Base-by-base conservation (phyloP, 2,888 invertebrate species). In the Lycia hirtaria region DNA sequence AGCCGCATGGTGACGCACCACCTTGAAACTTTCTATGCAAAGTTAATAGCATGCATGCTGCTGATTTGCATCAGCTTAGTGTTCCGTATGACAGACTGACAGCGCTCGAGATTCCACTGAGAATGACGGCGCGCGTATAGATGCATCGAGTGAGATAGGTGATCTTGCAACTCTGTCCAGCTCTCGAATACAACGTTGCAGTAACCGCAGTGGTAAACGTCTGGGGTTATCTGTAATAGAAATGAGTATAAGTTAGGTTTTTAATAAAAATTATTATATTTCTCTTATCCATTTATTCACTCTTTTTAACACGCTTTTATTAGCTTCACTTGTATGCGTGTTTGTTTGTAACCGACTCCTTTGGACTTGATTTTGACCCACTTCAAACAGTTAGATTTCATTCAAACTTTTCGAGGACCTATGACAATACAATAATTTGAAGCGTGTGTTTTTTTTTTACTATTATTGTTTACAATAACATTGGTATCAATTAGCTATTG, bases 151-250 rank as follows among this genome's bases (percentile, higher is more conserved):
- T 22, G 32, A 0, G 24, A 6, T 1, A 62, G 22, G 7, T 66
- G 65, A 0, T 3, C 7, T 7, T 33, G 9, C 3, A 54, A 15
- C 1, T 17, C 19, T 0, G 7, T 9, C 60, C 56, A 60, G 17
- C 12, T 6, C 0, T 19, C 17, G 0, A 40, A 6, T 0, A 45
- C 4, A 1, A 26, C 14, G 35, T 66, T 62, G 51, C 65, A 66
- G 37, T 41, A 66, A 1, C 64, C 65, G 17, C 65, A 66, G 43
- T 66, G 65, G 47, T 54, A 64, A n/a, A 12, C 12, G n/a, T 44
- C 17, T 0, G 48, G 15, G 2, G 38, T 41, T 1, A 64, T 24
- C 65, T 66, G n/a, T n/a, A n/a, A n/a, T n/a, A 48, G 10, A 60
- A 20, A 14, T 7, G 12, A 22, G 1, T 33, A 33, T 9, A 6